Base-by-base conservation (phyloP, 2,888 invertebrate species). In the Chrysotoxum bicinctum region DNA sequence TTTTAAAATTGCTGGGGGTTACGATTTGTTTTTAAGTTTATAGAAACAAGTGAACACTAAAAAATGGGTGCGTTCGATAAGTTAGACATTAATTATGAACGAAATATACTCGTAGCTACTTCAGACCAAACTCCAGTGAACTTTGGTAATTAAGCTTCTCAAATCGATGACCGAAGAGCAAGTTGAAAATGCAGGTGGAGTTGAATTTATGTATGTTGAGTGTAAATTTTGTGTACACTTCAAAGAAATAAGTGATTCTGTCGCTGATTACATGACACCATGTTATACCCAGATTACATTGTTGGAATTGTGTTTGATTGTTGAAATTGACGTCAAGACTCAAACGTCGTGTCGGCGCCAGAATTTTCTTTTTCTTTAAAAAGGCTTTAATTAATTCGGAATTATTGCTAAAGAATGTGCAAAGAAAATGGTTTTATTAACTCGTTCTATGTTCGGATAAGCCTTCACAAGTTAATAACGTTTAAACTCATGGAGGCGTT, bases 251-350 rank as follows among this genome's bases (percentile, higher is more conserved):
- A 64, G 14, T 60, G 50, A 58, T 52, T 69, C 52, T 52, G 66
- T 68, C n/a, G 56, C 50, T 68, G 58, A 76, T 58, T 76, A 45
- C 48, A 76, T 56, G 75, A 64, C 64, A 64, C 64, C 64, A 32
- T 64, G 64, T 64, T 45, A 64, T 32, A 30, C 45, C 8, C 1
- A 45, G 64, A 64, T 45, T 62, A 62, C 43, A 40, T 60, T 14
- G 60, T 62, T 10, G 43, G 43, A 26, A 16, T 40, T 40, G 6
- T 30, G 16, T 40, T 62, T n/a, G 43, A 62, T 62, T 26, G 26
- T 64, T 58, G 16, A 32, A 45, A 32, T 64, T 45, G 45, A 45
- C 43, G 64, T 19, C 19, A 23, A 62, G 26, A 10, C 62, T 50
- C 8, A 23, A 50, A n/a, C 23, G 6, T 14, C 3, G 8, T 6